Evolutionary conservation across 1,140 invertebrate genomes (phyloP).

Genomic region (Thaumatotibia leucotreta): DNA sequence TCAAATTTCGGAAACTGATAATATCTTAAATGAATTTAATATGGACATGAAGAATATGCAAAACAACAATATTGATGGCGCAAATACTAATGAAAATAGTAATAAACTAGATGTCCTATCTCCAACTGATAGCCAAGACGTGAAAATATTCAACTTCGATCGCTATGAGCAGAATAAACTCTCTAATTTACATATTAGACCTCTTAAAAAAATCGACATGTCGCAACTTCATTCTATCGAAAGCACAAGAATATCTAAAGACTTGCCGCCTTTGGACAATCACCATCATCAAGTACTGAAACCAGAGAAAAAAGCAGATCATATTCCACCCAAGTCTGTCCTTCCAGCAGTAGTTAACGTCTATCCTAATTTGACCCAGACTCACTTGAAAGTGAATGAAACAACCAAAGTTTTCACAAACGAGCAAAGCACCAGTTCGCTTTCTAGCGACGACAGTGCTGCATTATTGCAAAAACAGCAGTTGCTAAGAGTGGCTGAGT

Average conservation of each 20-base stretch:
- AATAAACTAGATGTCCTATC: conserved; percentile 35
- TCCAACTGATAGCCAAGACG: conserved; percentile 53
- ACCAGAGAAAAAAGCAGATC: conserved; percentile 42
- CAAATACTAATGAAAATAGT: conserved; percentile 12
- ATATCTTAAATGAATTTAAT: conserved; percentile 57
- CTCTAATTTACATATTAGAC: conserved; percentile 46
- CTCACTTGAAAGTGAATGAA: conserved; percentile 67
- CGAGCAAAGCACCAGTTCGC: conserved; percentile 72
- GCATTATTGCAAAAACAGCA: conserved; percentile 78
- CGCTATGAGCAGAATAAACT: conserved; percentile 69
- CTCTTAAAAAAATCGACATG: conserved; percentile 67
- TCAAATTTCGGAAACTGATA: conserved; percentile 52
- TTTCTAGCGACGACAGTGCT: conserved; percentile 74
- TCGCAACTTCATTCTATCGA: conserved; percentile 64
- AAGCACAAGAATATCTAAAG: conserved; percentile 70
- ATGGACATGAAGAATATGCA: conserved; percentile 34
- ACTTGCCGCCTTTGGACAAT: conserved; percentile 45
- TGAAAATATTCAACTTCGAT: conserved; percentile 76
- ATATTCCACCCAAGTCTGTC: conserved; percentile 27
- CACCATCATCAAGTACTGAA: conserved; percentile 19
- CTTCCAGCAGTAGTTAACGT: conserved; percentile 62
- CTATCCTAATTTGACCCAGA: conserved; percentile 67
- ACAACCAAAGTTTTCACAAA: conserved; percentile 67
- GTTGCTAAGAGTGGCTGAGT: conserved; percentile 81
- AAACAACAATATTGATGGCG: conserved; percentile 27